Evolutionary conservation across 2,888 invertebrate genomes (phyloP), one percentile per base, ranked within the genome.

Genomic region (Exocentrus adspersus): DNA sequence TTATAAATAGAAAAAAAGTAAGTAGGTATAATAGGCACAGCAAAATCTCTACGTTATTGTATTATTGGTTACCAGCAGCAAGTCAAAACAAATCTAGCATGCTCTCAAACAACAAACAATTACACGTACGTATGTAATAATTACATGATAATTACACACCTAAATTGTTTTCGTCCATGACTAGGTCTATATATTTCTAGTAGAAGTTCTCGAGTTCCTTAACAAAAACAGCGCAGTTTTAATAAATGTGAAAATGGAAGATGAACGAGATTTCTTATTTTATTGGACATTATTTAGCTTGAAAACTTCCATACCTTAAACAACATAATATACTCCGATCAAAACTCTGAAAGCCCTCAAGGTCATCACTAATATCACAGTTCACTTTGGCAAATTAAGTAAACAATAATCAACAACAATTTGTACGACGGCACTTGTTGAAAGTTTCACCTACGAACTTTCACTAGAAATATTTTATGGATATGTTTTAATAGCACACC

Each of bases 111-210:
- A 60, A 37, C 60, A 62, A 66, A 66, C 37, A 58, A 62, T n/a
- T 64, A 67, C 64, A 60, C 58, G 60, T 54, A 54, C 28, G 54
- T 62, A 67, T n/a, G n/a, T n/a, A n/a, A n/a, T n/a, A n/a, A n/a
- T n/a, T n/a, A n/a, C n/a, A n/a, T n/a, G n/a, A 69, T 60, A 67
- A 71, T 75, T 80, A 80, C 79, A 79, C 78, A 80, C 79, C 79
- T 79, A 79, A 74, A 71, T 77, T 75, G 74, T 74, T 77, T 70
- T 77, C 75, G 69, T 80, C 79, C 80, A 79, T 79, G 74, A 77
- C 73, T 73, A 75, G n/a, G n/a, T 74, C 75, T 75, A 67, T 58
- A 62, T 58, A 62, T 68, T 68, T 65, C 64, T 68, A 68, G 67
- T 59, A 61, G 67, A 52, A 59, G 59, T 60, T 67, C 64, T 64